Percentiles rank a stretch among this genome's conserved stretches.
Conservation (phyloP, 2,888 invertebrate species). For the Philhelius pedissequus region DNA sequence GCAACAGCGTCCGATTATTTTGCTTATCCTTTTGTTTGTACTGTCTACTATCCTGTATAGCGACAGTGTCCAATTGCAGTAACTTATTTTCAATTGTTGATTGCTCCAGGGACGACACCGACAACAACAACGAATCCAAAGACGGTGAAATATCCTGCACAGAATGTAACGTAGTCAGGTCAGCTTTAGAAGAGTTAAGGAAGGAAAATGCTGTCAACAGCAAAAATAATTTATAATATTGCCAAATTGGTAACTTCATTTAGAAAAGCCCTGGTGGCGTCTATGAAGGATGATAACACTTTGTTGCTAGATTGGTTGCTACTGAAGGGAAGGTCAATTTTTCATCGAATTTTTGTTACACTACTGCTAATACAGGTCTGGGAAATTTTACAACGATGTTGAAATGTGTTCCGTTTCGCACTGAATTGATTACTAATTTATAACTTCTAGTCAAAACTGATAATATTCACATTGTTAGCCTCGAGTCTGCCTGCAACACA, state of each 20-base stretch:
- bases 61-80: constrained; percentile 39
- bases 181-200: constrained; percentile 73
- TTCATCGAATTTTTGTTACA: background rate
- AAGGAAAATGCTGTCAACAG: constrained; percentile 78
- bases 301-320: constrained; percentile 22
- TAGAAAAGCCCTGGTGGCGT: constrained; percentile 70
- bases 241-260: constrained; percentile 79
- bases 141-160: constrained; percentile 52
- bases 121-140: constrained; percentile 27
- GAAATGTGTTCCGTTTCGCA: background rate
- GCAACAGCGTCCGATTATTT: constrained; percentile 23
- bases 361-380: background rate
- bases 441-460: constrained; percentile 28
- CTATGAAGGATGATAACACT: constrained; percentile 50
- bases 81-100: constrained; percentile 38
- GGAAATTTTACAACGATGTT: background rate
- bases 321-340: background rate
- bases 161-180: constrained; percentile 54
- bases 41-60: constrained; percentile 32
- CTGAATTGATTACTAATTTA: constrained; percentile 35
- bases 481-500: constrained; percentile 38
- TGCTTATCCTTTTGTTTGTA: constrained; percentile 38
- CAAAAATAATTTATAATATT: constrained; percentile 79
- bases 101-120: background rate
- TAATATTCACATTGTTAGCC: constrained; percentile 39